These are phyloP conservation scores for Heteromormyrus szaboi DNA, from an alignment of 2,797 vertebrate species.

Conservation along the genomic window DNA sequence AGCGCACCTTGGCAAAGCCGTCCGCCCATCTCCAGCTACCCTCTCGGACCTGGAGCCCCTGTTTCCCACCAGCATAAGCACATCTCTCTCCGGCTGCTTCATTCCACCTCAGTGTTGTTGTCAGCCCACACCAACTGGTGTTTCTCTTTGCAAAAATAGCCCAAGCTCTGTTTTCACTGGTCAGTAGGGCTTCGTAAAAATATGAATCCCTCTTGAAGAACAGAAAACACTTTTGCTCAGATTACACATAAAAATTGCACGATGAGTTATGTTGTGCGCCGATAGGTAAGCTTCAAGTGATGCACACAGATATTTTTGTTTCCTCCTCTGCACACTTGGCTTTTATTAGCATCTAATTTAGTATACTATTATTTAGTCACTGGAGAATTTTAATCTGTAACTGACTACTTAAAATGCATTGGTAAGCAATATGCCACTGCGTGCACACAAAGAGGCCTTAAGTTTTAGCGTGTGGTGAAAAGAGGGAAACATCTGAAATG, in stretches of 20 bases:
- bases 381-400: neutral
- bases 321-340: neutral
- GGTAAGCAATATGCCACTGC: neutral
- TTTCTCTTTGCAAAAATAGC: neutral
- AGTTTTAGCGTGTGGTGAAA: neutral
- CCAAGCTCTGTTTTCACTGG: neutral
- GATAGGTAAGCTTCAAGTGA: neutral
- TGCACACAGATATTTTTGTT: neutral
- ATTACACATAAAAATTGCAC: neutral
- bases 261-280: neutral
- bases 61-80: neutral
- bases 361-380: neutral
- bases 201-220: neutral
- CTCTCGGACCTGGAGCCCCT: neutral
- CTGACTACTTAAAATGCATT: neutral
- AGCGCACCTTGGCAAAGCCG: constrained; percentile 44
- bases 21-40: neutral
- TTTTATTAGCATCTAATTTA: constrained; percentile 6
- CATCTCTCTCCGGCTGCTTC: neutral
- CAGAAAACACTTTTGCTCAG: neutral
- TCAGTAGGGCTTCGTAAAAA: neutral
- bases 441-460: neutral
- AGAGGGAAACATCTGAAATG: constrained; percentile 3
- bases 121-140: neutral
- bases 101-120: neutral